Percentiles rank a stretch among this genome's conserved stretches.
These are phyloP conservation scores for Leptinotarsa juncta DNA, from an alignment of 2,888 invertebrate species.

Conservation along the genomic window DNA sequence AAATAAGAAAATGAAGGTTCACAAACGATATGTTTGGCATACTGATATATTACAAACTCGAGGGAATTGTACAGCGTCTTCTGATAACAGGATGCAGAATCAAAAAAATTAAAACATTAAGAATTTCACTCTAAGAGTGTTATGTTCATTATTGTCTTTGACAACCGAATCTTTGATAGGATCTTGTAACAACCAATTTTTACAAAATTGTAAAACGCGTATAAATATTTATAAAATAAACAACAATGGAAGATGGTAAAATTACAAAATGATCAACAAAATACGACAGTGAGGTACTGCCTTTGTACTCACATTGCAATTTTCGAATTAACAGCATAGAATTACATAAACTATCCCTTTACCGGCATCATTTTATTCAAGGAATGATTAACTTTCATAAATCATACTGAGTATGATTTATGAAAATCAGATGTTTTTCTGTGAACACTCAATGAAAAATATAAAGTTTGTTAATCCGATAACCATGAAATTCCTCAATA, in stretches of 20 bases:
- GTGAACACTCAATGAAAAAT: no score
- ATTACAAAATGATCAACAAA: constrained; percentile 55
- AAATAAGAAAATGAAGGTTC: constrained; percentile 47
- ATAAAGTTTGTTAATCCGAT: no score
- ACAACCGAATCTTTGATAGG: neutral
- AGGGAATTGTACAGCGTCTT: constrained; percentile 5
- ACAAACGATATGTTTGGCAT: constrained; percentile 47
- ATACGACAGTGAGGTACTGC: constrained; percentile 41
- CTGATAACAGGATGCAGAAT: neutral
- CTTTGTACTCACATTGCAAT: constrained; percentile 60
- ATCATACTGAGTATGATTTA: no score
- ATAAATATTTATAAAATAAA: constrained; percentile 62
- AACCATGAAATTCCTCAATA: no score
- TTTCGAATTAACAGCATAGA: constrained; percentile 34
- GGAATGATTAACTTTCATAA: neutral
- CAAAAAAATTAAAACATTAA: neutral
- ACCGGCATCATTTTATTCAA: neutral
- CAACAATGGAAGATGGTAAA: constrained; percentile 61
- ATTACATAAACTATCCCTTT: constrained; percentile 23
- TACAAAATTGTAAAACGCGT: constrained; percentile 46
- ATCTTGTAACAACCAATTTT: constrained; percentile 35
- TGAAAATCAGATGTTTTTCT: no score
- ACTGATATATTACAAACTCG: constrained; percentile 39
- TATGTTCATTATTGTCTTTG: neutral
- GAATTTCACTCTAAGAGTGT: neutral